Base-by-base conservation (phyloP, 2,113 vertebrate species). In the Zosterops borbonicus region DNA sequence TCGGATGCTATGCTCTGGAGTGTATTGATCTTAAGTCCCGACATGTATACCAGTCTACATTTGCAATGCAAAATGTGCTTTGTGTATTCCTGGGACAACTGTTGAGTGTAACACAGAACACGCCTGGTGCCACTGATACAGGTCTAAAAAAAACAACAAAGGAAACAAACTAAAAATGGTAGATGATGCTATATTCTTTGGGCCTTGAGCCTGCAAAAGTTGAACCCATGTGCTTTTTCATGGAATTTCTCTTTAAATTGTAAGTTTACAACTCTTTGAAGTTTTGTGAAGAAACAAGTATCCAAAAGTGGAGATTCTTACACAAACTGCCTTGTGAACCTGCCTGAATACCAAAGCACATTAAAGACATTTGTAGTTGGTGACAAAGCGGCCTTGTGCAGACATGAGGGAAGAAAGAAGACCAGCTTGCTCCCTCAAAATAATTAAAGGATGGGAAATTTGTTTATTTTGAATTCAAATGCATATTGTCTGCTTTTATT, bases 51-150 rank as follows among this genome's bases (percentile, higher is more conserved):
- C 17, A 11, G 3, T 15, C 9, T 81, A 11, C 4, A 53, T 67
- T 84, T 94, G 69, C 74, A 49, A 77, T 62, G 74, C 65, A 83
- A 91, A 93, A 55, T 25, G 29, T 41, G 28, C n/a, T 18, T 65
- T 83, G 55, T 56, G 16, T 83, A 37, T 65, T 83, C 35, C 39
- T 77, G 59, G 41, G 42, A 82, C 35, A 70, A 14, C 9, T 52
- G 35, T 11, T 75, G 42, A 49, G 1, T 33, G 7, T 69, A 71
- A 33, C 13, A 25, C 28, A 19, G 25, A 41, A 50, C 27, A 39
- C 0, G 5, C 35, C 56, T 53, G 12, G 7, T 5, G 11, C 31
- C 35, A 42, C 59, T 35, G 59, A 47, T 44, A 16, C 8, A 17
- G 31, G 19, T 22, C 52, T 25, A 3, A 41, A 60, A 49, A 37